phyloP scores from a whole-genome alignment of 2,113 vertebrate genomes.

The Vombatus ursinus region DNA sequence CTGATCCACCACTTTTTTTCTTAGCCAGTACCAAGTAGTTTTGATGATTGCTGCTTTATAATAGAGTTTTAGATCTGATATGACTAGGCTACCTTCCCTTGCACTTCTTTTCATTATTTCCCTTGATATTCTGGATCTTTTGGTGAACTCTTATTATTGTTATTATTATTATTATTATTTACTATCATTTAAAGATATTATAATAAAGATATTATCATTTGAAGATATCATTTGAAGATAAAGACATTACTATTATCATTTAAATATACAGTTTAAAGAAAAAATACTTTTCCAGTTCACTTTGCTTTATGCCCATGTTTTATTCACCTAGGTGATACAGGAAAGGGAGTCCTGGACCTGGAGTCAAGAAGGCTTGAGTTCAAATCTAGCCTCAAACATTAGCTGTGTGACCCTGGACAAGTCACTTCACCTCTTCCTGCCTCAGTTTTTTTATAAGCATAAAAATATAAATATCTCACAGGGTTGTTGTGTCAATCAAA shows the following conservation, averaged over 20 bases:
- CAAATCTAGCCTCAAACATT: background rate
- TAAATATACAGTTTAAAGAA: background rate
- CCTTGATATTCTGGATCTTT: too few relatives aligned
- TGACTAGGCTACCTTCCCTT: too few relatives aligned
- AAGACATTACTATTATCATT: background rate
- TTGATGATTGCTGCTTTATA: too few relatives aligned
- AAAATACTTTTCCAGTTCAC: background rate
- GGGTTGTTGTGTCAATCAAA: background rate
- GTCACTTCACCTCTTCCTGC: background rate
- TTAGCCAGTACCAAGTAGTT: too few relatives aligned
- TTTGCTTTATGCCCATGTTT: background rate
- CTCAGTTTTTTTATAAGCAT: background rate
- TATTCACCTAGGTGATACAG: background rate
- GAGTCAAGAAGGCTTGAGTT: background rate
- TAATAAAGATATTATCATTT: too few relatives aligned
- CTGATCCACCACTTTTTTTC: too few relatives aligned
- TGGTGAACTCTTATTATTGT: background rate
- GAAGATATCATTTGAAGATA: background rate
- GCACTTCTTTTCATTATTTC: too few relatives aligned
- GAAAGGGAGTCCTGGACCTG: background rate
- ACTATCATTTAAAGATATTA: too few relatives aligned
- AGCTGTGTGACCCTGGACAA: background rate
- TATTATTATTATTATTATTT: background rate
- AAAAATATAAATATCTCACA: background rate
- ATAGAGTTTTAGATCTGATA: too few relatives aligned